Evolutionary conservation across 2,888 invertebrate species (phyloP).

Genomic region (Caenorhabditis drosophilae): DNA sequence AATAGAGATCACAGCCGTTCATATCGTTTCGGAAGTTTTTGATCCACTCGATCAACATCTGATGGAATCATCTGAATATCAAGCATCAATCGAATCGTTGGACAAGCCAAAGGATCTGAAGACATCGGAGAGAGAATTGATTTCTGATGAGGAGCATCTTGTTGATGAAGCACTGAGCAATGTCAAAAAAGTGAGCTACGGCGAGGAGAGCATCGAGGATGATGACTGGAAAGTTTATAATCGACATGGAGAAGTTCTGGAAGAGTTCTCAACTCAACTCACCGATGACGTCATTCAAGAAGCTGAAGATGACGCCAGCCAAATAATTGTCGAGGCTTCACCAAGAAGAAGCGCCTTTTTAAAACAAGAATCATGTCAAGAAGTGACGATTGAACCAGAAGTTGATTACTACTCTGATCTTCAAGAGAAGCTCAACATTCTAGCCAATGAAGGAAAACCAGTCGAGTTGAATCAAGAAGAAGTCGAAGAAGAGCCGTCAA

Average conservation of each 20-base stretch:
- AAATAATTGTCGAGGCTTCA: constrained; percentile 15
- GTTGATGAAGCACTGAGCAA: constrained; percentile 21
- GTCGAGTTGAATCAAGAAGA: constrained; percentile 13
- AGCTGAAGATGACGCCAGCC: constrained; percentile 38
- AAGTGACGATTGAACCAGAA: constrained; percentile 53
- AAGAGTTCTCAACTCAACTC: constrained; percentile 45
- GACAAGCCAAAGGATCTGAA: not conserved
- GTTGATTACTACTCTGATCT: constrained; percentile 57
- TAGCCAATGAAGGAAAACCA: constrained; percentile 37
- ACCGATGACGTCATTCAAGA: constrained; percentile 43
- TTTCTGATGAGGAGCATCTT: constrained; percentile 16
- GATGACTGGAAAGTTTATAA: constrained; percentile 45
- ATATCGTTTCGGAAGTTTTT: constrained; percentile 29
- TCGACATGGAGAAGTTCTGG: constrained; percentile 40
- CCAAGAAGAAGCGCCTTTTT: constrained; percentile 20
- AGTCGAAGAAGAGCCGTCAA: constrained; percentile 37
- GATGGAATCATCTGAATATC: constrained; percentile 22
- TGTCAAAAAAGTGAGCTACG: constrained; percentile 27
- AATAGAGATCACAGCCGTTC: constrained; percentile 20
- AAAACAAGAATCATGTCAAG: constrained; percentile 53
- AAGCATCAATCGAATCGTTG: constrained; percentile 25
- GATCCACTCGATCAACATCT: constrained; percentile 21
- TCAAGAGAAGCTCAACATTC: constrained; percentile 49
- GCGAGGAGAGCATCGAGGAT: constrained; percentile 14
- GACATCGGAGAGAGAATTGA: constrained; percentile 9